These are phyloP conservation scores for Sebastiscus albofasciatus DNA, from an alignment of 2,797 vertebrate species.

Conservation along the genomic window DNA sequence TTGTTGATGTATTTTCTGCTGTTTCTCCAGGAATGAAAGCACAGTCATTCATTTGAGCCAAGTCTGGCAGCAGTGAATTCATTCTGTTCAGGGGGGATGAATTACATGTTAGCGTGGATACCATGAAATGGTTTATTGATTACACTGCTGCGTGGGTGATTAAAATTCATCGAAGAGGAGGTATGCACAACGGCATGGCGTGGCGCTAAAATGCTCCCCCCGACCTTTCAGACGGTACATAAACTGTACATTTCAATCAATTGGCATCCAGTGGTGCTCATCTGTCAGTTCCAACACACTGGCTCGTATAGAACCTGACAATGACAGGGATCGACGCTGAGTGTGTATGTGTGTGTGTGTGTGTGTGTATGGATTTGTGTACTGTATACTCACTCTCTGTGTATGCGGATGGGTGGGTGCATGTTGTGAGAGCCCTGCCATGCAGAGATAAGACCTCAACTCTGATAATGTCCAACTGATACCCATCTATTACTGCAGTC, in stretches of 20 bases:
- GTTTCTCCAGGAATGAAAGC: background rate
- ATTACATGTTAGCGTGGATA: slow-evolving; percentile 53
- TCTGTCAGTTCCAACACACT: slow-evolving; percentile 7
- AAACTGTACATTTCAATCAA: slow-evolving; percentile 59
- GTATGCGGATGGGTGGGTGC: background rate
- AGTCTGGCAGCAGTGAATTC: slow-evolving; percentile 13
- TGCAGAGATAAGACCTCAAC: slow-evolving; percentile 49
- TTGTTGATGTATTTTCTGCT: background rate
- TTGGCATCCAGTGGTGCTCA: slow-evolving; percentile 8
- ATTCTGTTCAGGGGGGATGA: background rate
- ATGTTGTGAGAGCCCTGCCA: background rate
- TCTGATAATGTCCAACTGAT: slow-evolving; percentile 21
- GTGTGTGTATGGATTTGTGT: background rate
- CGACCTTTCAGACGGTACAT: slow-evolving; percentile 24
- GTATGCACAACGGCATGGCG: slow-evolving; percentile 26
- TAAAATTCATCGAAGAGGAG: slow-evolving; percentile 58
- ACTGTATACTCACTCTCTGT: background rate
- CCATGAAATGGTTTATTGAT: slow-evolving; percentile 76
- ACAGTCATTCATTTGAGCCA: background rate
- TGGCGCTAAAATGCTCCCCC: slow-evolving; percentile 20
- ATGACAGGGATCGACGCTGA: background rate
- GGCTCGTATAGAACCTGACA: slow-evolving; percentile 4
- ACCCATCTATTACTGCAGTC: slow-evolving; percentile 2
- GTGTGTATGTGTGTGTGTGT: background rate
- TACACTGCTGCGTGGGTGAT: slow-evolving; percentile 34